Conservation (phyloP, 2,888 invertebrate genomes). For the Drosophila multiciliata region DNA sequence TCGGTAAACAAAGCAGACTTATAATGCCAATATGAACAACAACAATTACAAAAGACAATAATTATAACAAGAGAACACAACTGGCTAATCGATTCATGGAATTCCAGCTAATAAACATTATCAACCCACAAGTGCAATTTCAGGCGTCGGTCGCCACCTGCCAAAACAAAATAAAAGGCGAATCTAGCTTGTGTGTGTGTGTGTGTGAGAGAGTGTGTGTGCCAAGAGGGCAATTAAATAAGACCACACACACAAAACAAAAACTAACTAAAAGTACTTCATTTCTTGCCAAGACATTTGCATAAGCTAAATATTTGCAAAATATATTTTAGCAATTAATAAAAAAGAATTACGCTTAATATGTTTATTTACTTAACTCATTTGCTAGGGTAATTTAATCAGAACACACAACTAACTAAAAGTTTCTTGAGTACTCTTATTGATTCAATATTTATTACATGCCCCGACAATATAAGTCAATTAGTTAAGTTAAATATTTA, state of each 20-base stretch:
- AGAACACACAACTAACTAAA: not conserved
- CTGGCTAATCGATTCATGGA: conserved; percentile 45
- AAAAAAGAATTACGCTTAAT: not conserved
- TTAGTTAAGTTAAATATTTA: not conserved
- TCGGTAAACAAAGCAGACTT: conserved; percentile 55
- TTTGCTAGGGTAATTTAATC: conserved; percentile 14
- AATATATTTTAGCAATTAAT: not conserved
- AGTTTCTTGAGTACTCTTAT: not conserved
- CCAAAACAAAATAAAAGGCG: conserved; percentile 36
- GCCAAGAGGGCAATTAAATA: conserved; percentile 19
- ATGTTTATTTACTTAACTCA: not conserved
- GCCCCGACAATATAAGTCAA: not conserved
- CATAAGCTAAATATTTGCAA: not conserved
- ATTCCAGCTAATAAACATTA: conserved; percentile 48
- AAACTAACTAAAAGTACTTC: not conserved
- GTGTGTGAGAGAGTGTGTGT: not conserved
- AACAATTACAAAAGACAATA: conserved; percentile 32
- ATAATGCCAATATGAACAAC: conserved; percentile 18
- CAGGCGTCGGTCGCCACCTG: conserved; percentile 52
- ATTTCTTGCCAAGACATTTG: not conserved
- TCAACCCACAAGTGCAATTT: conserved; percentile 22
- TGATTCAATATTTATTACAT: not conserved
- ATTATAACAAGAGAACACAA: conserved; percentile 34
- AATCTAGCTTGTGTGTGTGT: not conserved
- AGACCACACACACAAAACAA: not conserved